Conservation (phyloP, 30 jellyfish, hydroid and myxozoan species). For the Clytia hemisphaerica region DNA sequence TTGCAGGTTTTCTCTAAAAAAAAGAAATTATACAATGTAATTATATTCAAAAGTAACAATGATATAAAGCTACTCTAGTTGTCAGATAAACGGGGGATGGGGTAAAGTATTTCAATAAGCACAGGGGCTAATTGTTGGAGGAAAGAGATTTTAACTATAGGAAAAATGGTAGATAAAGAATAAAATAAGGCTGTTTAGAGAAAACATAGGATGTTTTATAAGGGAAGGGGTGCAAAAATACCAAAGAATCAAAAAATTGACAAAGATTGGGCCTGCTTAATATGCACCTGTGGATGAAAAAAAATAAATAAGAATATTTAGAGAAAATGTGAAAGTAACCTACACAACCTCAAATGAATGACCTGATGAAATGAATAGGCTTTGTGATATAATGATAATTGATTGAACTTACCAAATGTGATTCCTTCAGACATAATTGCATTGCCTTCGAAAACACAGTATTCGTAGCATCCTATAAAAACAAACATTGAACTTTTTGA, state of each 20-base stretch:
- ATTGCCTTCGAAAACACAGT: conserved; percentile 90
- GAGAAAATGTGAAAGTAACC: no score
- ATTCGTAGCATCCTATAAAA: conserved; percentile 83
- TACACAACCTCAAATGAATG: no score
- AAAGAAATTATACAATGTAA: not conserved
- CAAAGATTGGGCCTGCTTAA: no score
- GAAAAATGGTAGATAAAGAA: not conserved
- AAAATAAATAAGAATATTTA: no score
- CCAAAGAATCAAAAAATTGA: no score
- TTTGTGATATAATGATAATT: no score
- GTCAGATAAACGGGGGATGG: not conserved
- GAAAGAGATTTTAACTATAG: not conserved
- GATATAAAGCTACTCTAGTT: no score
- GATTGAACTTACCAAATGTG: conserved; percentile 59
- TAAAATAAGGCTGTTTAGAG: not conserved
- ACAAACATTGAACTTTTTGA: not conserved
- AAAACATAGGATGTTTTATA: no score
- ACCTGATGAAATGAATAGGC: no score
- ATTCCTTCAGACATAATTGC: conserved; percentile 77
- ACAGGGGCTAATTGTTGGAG: not conserved
- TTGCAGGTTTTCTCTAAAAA: conserved; percentile 82
- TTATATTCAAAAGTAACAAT: no score
- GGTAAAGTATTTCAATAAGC: not conserved
- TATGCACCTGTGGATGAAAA: no score
- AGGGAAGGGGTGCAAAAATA: no score